These are phyloP conservation scores for Arrhopalites spinosus DNA, from an alignment of 2,888 invertebrate species.

Conservation along the genomic window DNA sequence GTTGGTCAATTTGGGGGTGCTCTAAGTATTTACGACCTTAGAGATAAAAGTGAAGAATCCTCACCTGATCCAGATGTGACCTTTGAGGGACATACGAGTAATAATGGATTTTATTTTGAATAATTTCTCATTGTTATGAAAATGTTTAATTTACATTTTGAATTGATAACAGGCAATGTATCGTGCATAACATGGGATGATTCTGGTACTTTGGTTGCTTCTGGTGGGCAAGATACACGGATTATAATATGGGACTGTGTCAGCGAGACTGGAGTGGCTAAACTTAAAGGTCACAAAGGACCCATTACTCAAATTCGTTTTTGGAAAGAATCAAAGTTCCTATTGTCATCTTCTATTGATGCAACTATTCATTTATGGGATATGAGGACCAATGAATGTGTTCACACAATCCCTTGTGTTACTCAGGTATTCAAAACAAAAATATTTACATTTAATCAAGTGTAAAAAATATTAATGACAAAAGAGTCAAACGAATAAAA, in stretches of 20 bases:
- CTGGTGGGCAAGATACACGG: slow-evolving; percentile 76
- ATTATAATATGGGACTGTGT: slow-evolving; percentile 94
- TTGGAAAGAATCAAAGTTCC: slow-evolving; percentile 70
- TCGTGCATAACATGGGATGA: slow-evolving; percentile 49
- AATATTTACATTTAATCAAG: neutral
- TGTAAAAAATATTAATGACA: neutral
- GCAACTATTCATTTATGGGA: slow-evolving; percentile 97
- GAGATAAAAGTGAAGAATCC: slow-evolving; percentile 57
- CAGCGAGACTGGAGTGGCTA: slow-evolving; percentile 84
- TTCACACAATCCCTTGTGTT: slow-evolving; percentile 88
- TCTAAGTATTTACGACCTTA: slow-evolving; percentile 80
- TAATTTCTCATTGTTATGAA: too few relatives aligned
- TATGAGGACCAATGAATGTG: slow-evolving; percentile 90
- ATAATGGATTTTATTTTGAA: slow-evolving; percentile 1
- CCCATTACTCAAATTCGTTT: slow-evolving; percentile 81
- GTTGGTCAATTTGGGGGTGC: slow-evolving; percentile 91
- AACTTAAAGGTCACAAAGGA: slow-evolving; percentile 90
- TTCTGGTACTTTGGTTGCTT: slow-evolving; percentile 46
- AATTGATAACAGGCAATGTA: slow-evolving; percentile 44
- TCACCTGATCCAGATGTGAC: slow-evolving; percentile 72
- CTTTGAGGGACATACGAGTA: slow-evolving; percentile 75
- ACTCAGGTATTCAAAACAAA: slow-evolving; percentile 75
- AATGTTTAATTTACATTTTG: neutral
- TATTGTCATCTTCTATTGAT: slow-evolving; percentile 88
- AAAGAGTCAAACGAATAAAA: neutral